Percentiles rank a stretch among this genome's conserved stretches.
Evolutionary conservation across 64 coral and sea anemone genomes (phyloP).

Genomic region (Montipora sp.): DNA sequence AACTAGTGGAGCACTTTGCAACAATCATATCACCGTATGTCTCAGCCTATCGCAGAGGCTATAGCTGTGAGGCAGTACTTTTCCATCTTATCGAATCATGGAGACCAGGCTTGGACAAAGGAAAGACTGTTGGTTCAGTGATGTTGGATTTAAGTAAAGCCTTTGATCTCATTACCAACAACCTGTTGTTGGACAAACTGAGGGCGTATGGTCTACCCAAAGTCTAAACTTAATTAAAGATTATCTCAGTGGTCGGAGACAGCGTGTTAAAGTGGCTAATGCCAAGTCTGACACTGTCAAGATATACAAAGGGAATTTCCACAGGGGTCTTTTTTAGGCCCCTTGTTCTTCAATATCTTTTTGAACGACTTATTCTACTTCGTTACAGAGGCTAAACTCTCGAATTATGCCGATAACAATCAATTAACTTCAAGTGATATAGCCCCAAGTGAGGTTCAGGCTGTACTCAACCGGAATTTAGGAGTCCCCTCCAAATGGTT

Average conservation of each 20-base stretch:
- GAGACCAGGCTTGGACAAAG: neutral
- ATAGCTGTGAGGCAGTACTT: neutral
- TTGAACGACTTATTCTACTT: neutral
- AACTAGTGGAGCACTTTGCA: neutral
- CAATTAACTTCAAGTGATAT: no score
- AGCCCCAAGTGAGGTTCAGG: no score
- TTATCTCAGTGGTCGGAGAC: conserved; percentile 23
- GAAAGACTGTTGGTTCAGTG: conserved; percentile 33
- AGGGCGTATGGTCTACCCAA: neutral
- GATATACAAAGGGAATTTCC: no score
- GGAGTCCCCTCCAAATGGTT: no score
- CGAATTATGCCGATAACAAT: neutral
- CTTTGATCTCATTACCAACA: conserved; percentile 18
- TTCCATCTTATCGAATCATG: neutral
- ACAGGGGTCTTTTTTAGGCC: no score
- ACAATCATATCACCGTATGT: neutral
- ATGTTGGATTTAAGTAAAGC: conserved; percentile 33
- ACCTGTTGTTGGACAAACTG: conserved; percentile 19
- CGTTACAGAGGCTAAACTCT: neutral
- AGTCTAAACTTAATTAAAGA: conserved; percentile 2
- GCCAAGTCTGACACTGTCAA: no score
- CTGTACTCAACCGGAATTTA: no score
- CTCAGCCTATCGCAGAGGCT: neutral
- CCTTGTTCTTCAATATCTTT: neutral
- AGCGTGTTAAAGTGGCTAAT: neutral